phyloP scores from a whole-genome alignment of 1,140 invertebrate species.

The Trichonephila inaurata region DNA sequence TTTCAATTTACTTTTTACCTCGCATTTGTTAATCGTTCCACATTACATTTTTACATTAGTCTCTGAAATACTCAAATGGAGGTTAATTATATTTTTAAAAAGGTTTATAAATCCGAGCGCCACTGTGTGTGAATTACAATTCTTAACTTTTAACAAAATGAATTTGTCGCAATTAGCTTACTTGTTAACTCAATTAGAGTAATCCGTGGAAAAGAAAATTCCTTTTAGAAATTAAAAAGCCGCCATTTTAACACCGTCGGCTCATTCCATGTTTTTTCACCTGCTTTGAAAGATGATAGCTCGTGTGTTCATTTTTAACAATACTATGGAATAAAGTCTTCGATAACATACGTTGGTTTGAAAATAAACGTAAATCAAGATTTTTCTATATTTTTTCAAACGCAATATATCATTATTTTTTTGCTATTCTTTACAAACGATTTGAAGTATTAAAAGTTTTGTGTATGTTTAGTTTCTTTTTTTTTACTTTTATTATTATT shows the following conservation, averaged over 20 bases:
- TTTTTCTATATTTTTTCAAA: neutral
- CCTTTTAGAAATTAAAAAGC: neutral
- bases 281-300: neutral
- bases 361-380: neutral
- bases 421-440: too few species aligned
- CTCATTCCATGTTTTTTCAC: neutral
- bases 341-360: neutral
- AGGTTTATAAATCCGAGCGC: neutral
- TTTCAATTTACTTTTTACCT: neutral
- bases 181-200: constrained; percentile 17
- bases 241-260: neutral
- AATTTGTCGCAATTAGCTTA: constrained; percentile 18
- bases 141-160: constrained; percentile 32
- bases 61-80: neutral
- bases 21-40: neutral
- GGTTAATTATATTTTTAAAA: constrained; percentile 8
- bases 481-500: too few species aligned
- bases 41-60: neutral
- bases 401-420: too few species aligned
- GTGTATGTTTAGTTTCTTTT: too few species aligned
- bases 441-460: too few species aligned
- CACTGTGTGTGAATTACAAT: neutral
- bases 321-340: neutral
- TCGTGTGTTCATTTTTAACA: neutral
- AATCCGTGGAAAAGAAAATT: neutral